Evolutionary conservation across 2,797 vertebrate species (phyloP), one percentile per base, ranked within the genome.

Genomic region (Microctenopoma stevenorrisi): DNA sequence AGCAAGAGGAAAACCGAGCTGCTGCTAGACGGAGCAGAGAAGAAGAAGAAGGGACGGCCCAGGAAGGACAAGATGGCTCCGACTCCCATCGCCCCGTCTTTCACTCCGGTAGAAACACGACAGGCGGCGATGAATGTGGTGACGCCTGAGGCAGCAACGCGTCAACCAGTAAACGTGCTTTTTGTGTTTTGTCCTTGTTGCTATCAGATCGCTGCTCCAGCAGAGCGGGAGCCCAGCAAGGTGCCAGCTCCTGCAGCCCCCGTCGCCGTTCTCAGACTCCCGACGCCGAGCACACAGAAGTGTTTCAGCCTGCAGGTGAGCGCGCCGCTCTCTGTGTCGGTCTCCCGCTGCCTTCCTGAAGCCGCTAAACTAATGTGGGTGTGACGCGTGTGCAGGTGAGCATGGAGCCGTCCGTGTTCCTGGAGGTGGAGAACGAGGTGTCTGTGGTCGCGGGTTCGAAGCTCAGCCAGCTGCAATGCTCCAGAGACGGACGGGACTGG

Each of bases 401-500:
- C 92, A 95, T 94, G 54, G 97, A 99, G 72, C 96, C 97, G 0
- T 93, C 96, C 0, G 94, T 98, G 86, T 96, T 96, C 78, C 92
- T 99, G 72, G 97, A 98, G 89, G 96, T 98, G 87, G 98, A 98
- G 89, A 99, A 98, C 57, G 98, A 98, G 70, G 93, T 96, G 70
- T 95, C 94, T 0, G 33, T 92, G 0, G 95, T 96, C 0, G 95
- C 94, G 0, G 95, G 97, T 9, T 94, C 95, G 0, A 96, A 94
- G 84, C 83, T 98, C 85, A 98, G 97, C 85, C 96, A 97, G 88
- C 92, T 99, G 66, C 95, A 96, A 64, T 98, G 96, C 89, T 95
- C 93, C 80, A 93, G 95, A 76, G 96, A 98, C 38, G 97, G 96
- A 2, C 94, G 95, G 12, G 96, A 97, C 37, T 99, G 98, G 98